Base-by-base conservation (phyloP, 2,888 invertebrate genomes). In the Osmoderma eremita region DNA sequence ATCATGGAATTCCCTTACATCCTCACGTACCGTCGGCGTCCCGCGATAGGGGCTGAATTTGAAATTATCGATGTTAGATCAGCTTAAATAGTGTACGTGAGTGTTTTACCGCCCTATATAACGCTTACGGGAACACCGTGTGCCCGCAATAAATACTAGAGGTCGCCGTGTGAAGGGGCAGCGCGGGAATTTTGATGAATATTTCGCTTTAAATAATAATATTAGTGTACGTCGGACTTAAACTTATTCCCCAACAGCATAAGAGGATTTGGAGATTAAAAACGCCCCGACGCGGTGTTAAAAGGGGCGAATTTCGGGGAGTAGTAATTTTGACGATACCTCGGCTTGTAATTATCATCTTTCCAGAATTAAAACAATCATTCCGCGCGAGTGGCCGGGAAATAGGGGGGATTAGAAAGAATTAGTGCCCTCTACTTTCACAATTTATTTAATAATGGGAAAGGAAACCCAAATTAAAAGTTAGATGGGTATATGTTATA, bases 331-430 rank as follows among this genome's bases (percentile, higher is more conserved):
- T 17, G 42, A 58, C 58, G 13, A 18, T 39, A 18, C 41, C 39
- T 8, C 62, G 30, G 36, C 65, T 56, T 68, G 38, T 68, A 68
- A 68, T 68, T 68, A 68, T 68, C 58, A 68, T 68, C 68, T 64
- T 58, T 61, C 12, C 53, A 6, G 36, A 53, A 30, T 53, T 53
- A 38, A 53, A 53, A 63, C 56, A 65, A 65, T 68, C 65, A 68
- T 51, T 61, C 54, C 64, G 64, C 68, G 58, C 51, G 64, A 30
- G 61, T 49, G 61, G 20, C 36, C 45, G 36, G 39, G 49, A 53
- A 65, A 51, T 64, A 50, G 30, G 30, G 36, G 39, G 49, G 48
- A 65, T 50, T 64, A 50, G 30, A 10, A 30, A 30, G 30, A 30
- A 30, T 30, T 30, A 30, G 30, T 8, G 30, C 5, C 30, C 30